Conservation (phyloP, 2,888 invertebrate species). For the Acleris cristana region DNA sequence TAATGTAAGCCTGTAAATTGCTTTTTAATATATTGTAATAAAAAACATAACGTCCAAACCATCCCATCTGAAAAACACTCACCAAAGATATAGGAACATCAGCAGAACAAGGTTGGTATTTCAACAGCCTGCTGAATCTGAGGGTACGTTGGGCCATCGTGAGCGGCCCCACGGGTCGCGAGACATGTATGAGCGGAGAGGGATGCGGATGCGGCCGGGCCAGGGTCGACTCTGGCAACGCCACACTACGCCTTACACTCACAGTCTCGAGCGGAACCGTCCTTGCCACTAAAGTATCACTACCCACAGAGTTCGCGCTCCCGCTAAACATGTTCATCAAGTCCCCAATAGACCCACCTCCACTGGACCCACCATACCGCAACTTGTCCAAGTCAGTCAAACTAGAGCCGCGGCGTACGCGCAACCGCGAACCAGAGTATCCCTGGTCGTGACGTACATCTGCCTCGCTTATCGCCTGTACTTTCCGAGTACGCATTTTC, state of each 20-base stretch:
- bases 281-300: constrained; percentile 88
- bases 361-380: constrained; percentile 72
- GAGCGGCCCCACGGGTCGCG: constrained; percentile 80
- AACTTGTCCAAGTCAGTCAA: constrained; percentile 89
- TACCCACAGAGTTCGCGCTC: constrained; percentile 87
- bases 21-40: too few species aligned
- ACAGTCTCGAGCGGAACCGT: constrained; percentile 90
- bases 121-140: constrained; percentile 86
- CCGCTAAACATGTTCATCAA: constrained; percentile 91
- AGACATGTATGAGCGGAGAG: constrained; percentile 72
- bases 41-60: too few species aligned
- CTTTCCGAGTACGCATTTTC: constrained; percentile 69
- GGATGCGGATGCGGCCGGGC: constrained; percentile 66
- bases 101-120: constrained; percentile 85
- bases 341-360: constrained; percentile 89
- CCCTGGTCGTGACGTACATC: constrained; percentile 82
- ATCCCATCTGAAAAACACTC: constrained; percentile 49
- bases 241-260: constrained; percentile 79
- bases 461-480: constrained; percentile 74
- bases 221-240: constrained; percentile 77
- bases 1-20: too few species aligned
- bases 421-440: constrained; percentile 80
- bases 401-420: constrained; percentile 88
- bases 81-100: constrained; percentile 75
- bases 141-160: constrained; percentile 88